Conservation (phyloP, 2,888 invertebrate species). For the Drosophila fungiperda region DNA sequence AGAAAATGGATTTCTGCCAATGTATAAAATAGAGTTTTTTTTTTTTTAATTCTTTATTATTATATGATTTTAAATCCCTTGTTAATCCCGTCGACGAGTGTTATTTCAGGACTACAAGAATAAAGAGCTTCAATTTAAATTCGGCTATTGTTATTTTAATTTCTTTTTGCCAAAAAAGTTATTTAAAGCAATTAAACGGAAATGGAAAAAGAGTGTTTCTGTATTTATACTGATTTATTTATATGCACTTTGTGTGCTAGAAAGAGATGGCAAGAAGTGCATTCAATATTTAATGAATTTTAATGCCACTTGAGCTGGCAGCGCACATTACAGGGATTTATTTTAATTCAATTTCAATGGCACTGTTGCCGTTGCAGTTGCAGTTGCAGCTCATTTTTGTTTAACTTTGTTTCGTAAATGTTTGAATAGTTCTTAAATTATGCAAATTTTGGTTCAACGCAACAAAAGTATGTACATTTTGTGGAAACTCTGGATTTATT, state of each 20-base stretch:
- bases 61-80: neutral
- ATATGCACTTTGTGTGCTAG: slow-evolving; percentile 58
- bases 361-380: slow-evolving; percentile 21
- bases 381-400: slow-evolving; percentile 8
- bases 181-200: slow-evolving; percentile 21
- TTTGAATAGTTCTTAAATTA: slow-evolving; percentile 23
- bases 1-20: neutral
- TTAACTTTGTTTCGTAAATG: slow-evolving; percentile 28
- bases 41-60: neutral
- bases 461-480: slow-evolving; percentile 9
- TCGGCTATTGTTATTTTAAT: slow-evolving; percentile 12
- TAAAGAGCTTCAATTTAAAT: neutral
- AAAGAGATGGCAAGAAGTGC: slow-evolving; percentile 5
- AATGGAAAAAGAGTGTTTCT: slow-evolving; percentile 2
- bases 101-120: neutral
- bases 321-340: slow-evolving; percentile 55
- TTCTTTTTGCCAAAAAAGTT: slow-evolving; percentile 7
- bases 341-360: slow-evolving; percentile 52
- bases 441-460: slow-evolving; percentile 21
- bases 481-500: slow-evolving; percentile 9
- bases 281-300: slow-evolving; percentile 65
- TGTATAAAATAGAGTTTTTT: neutral
- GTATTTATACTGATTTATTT: slow-evolving; percentile 55
- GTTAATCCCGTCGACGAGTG: neutral
- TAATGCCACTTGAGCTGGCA: slow-evolving; percentile 68